phyloP scores from a whole-genome alignment of 2,797 vertebrate species.

The Chelon auratus region DNA sequence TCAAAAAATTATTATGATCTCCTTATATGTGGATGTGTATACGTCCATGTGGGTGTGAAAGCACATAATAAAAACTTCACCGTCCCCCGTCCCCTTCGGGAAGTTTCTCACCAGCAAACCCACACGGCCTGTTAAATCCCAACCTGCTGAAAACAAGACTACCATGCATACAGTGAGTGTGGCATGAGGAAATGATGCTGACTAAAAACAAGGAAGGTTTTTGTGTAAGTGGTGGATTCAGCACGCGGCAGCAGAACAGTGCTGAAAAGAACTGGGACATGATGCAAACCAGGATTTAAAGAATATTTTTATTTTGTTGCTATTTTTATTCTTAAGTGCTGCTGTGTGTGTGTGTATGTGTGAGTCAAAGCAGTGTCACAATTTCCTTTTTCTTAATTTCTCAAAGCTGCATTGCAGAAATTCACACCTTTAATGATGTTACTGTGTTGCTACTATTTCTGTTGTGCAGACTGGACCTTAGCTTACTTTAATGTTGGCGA shows the following conservation, averaged over 20 bases:
- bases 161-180: slow-evolving; percentile 19
- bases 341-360: background rate
- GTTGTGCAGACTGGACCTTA: slow-evolving; percentile 21
- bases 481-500: slow-evolving; percentile 14
- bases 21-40: background rate
- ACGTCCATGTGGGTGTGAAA: background rate
- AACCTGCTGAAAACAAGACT: slow-evolving; percentile 26
- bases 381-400: slow-evolving; percentile 18
- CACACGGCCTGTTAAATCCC: slow-evolving; percentile 32
- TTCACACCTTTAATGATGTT: slow-evolving; percentile 15
- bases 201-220: slow-evolving; percentile 8
- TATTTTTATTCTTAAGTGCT: slow-evolving; percentile 5
- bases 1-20: no score
- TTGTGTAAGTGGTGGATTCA: slow-evolving; percentile 27
- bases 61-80: background rate
- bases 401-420: slow-evolving; percentile 17
- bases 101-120: slow-evolving; percentile 18
- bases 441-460: slow-evolving; percentile 22
- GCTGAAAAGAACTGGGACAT: slow-evolving; percentile 15
- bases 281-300: slow-evolving; percentile 32
- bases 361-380: slow-evolving; percentile 3
- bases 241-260: slow-evolving; percentile 7
- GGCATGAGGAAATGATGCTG: slow-evolving; percentile 8
- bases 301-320: background rate
- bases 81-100: slow-evolving; percentile 1